phyloP scores from a whole-genome alignment of 2,113 vertebrate species.

The Mystacornis crossleyi region DNA sequence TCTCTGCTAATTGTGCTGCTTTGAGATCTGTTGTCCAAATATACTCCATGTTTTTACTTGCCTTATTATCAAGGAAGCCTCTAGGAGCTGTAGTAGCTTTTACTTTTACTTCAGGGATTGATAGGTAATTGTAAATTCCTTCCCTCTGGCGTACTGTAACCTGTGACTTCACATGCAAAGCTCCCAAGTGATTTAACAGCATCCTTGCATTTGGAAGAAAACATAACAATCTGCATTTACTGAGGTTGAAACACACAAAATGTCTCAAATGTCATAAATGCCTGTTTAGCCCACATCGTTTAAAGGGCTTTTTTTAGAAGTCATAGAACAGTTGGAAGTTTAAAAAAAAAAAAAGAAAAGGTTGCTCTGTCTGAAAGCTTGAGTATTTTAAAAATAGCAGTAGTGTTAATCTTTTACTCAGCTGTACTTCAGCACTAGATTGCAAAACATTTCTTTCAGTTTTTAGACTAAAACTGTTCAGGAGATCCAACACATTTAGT shows the following conservation, averaged over 20 bases:
- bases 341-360: not conserved
- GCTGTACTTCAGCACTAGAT: not conserved
- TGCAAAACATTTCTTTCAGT: not conserved
- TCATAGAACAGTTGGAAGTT: not conserved
- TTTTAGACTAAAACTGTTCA: not conserved
- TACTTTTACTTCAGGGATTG: not conserved
- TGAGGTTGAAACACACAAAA: not conserved
- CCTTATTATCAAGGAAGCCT: not conserved
- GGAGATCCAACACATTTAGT: not conserved
- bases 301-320: not conserved
- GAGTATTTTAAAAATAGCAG: not conserved
- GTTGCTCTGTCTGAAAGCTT: not conserved
- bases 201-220: not conserved
- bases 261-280: not conserved
- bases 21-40: not conserved
- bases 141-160: not conserved
- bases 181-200: not conserved
- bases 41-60: not conserved
- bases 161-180: not conserved
- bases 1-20: not conserved
- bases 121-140: not conserved
- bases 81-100: not conserved
- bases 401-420: not conserved
- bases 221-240: not conserved
- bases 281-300: not conserved